phyloP scores from a whole-genome alignment of 2,797 vertebrate species.

The Heliangelus exortis region DNA sequence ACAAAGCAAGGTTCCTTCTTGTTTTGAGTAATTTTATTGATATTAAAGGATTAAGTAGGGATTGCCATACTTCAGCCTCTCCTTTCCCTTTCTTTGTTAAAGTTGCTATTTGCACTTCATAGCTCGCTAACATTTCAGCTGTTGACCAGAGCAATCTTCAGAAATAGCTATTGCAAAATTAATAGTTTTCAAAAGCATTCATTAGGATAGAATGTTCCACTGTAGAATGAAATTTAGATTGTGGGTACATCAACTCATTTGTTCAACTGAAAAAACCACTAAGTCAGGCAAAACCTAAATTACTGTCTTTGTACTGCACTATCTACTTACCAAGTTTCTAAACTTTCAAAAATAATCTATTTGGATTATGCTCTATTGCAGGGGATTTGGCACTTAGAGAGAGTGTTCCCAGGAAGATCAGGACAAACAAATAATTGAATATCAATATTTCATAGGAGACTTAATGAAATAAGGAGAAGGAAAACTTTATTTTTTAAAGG shows the following conservation, averaged over 20 bases:
- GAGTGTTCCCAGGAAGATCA: background rate
- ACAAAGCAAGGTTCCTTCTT: background rate
- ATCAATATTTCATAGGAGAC: background rate
- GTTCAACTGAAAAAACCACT: background rate
- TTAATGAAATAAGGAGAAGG: background rate
- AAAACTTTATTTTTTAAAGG: background rate
- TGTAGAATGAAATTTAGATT: background rate
- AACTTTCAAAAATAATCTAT: background rate
- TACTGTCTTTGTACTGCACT: background rate
- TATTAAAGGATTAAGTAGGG: background rate
- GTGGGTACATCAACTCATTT: background rate
- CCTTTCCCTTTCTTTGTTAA: background rate
- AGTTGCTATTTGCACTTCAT: background rate
- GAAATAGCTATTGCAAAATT: background rate
- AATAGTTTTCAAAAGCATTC: background rate
- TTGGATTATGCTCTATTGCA: background rate
- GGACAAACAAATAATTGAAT: background rate
- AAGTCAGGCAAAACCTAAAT: background rate
- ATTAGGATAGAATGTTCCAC: background rate
- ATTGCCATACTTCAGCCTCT: background rate
- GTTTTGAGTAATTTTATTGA: background rate
- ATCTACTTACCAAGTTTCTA: background rate
- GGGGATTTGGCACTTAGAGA: background rate
- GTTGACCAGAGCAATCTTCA: background rate
- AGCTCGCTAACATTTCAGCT: background rate